A percentile compares a stretch with the other conserved stretches of the same genome.
These are phyloP conservation scores for Chrysodeixis includens DNA, from an alignment of 2,888 invertebrate species.

Conservation along the genomic window DNA sequence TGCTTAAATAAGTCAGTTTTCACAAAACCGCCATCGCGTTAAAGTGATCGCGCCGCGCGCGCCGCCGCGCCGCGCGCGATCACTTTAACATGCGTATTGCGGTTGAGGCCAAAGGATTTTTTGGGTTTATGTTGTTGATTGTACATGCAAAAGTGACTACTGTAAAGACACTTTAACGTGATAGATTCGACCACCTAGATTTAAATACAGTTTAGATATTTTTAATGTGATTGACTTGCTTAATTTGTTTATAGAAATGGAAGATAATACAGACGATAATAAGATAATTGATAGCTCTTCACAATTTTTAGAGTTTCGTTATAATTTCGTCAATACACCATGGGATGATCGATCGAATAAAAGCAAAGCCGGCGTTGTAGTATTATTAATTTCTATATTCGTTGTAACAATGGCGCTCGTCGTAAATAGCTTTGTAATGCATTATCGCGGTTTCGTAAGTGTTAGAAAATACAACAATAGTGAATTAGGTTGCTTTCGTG, in stretches of 20 bases:
- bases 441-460: slow-evolving; percentile 66
- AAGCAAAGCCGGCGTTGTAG: slow-evolving; percentile 76
- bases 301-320: slow-evolving; percentile 69
- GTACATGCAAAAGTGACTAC: no score
- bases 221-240: not conserved
- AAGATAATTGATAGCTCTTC: slow-evolving; percentile 67
- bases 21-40: no score
- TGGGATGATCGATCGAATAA: slow-evolving; percentile 79
- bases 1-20: no score
- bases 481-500: slow-evolving; percentile 72
- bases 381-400: slow-evolving; percentile 74
- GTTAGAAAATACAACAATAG: slow-evolving; percentile 34
- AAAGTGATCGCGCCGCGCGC: no score
- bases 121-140: no score
- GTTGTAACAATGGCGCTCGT: slow-evolving; percentile 69
- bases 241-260: slow-evolving; percentile 36
- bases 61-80: no score
- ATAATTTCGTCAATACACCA: slow-evolving; percentile 77
- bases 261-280: slow-evolving; percentile 57
- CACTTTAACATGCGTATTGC: no score
- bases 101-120: no score
- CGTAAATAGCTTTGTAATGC: slow-evolving; percentile 71
- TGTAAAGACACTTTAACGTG: no score
- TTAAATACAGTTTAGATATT: not conserved
- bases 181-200: not conserved